Conservation (phyloP, 2,888 invertebrate species). For the Cataglyphis livida region DNA sequence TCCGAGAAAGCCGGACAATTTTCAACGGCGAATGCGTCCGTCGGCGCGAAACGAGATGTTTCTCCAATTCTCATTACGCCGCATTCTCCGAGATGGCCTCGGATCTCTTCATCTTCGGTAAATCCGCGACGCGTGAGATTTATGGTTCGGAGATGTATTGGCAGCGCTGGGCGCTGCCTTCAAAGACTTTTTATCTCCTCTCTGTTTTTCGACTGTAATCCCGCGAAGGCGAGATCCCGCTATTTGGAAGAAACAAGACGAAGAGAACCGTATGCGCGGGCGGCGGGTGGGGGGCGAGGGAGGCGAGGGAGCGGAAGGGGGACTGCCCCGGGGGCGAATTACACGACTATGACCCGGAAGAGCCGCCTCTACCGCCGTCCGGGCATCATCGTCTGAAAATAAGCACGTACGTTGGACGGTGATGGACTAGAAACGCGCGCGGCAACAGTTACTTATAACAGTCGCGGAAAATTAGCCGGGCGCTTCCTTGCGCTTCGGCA, state of each 20-base stretch:
- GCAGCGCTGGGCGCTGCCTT: background rate
- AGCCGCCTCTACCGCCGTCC: background rate
- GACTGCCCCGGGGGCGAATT: conserved; percentile 25
- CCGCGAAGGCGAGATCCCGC: conserved; percentile 21
- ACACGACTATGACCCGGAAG: conserved; percentile 32
- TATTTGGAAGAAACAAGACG: conserved; percentile 11
- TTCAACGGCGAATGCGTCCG: conserved; percentile 11
- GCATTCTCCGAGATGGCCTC: conserved; percentile 24
- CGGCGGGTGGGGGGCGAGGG: too few relatives aligned
- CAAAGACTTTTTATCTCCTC: background rate
- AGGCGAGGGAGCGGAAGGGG: background rate
- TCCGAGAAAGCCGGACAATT: background rate
- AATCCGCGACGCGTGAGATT: conserved; percentile 31
- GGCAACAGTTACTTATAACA: conserved; percentile 20
- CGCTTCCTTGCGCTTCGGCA: background rate
- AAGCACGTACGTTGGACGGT: conserved; percentile 4
- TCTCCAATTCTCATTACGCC: conserved; percentile 41
- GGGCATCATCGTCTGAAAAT: conserved; percentile 37
- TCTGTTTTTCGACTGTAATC: background rate
- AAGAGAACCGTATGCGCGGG: background rate
- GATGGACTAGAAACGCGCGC: conserved; percentile 13
- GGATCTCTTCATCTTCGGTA: conserved; percentile 15
- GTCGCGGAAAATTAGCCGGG: conserved; percentile 29
- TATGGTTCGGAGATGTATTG: conserved; percentile 3
- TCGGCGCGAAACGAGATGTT: background rate